phyloP scores from a whole-genome alignment of 2,113 vertebrate genomes.

The Macrotis lagotis region DNA sequence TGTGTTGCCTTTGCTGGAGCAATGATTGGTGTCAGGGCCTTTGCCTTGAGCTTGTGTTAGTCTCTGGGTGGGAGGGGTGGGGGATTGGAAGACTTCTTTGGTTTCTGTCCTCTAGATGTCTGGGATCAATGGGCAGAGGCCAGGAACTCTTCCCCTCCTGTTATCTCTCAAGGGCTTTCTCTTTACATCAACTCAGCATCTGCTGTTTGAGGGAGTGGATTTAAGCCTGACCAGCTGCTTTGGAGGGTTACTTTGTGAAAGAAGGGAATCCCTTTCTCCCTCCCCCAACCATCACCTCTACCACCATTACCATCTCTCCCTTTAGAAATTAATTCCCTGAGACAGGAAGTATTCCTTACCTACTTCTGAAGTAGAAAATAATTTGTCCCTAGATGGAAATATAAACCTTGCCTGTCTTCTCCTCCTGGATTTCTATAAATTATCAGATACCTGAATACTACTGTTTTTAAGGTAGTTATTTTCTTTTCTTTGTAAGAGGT shows the following conservation, averaged over 20 bases:
- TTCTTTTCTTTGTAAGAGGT: neutral
- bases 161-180: neutral
- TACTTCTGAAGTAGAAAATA: neutral
- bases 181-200: neutral
- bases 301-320: neutral
- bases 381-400: neutral
- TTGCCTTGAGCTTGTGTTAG: slow-evolving; percentile 39
- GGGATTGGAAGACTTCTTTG: slow-evolving; percentile 35
- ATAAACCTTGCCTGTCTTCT: neutral
- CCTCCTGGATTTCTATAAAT: neutral
- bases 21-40: neutral
- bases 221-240: neutral
- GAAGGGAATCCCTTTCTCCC: neutral
- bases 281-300: neutral
- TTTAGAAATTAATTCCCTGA: neutral
- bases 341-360: neutral
- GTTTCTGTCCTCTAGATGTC: slow-evolving; percentile 19
- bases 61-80: slow-evolving; percentile 22
- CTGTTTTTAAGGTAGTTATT: neutral
- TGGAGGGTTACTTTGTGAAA: neutral
- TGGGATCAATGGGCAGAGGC: neutral
- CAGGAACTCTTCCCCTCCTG: neutral
- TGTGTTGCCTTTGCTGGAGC: neutral
- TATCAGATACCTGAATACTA: neutral
- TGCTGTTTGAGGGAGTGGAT: neutral